Base-by-base conservation (phyloP, 1,140 invertebrate species). In the Lucilia sericata region DNA sequence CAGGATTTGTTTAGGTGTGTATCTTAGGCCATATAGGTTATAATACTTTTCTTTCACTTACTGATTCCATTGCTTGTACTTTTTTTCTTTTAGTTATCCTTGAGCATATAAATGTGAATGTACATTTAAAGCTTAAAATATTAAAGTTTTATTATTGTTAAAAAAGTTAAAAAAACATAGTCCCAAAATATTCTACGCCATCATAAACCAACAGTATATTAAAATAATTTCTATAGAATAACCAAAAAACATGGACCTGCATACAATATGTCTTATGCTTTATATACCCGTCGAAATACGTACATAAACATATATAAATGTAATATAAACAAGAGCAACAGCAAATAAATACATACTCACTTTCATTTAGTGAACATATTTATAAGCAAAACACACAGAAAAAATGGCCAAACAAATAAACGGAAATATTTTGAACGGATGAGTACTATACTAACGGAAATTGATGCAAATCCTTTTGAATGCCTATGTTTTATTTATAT, bases 361-460 rank as follows among this genome's bases (percentile, higher is more conserved):
- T 14, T 12, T 17, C 13, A 60, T 60, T 60, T 12, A 60, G n/a
- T n/a, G n/a, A 60, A 60, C 7, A 7, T 17, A 60, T n/a, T 14
- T 2, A 17, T n/a, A 60, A 60, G 65, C 9, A 70, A 70, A 70
- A 70, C 19, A 70, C 19, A 12, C 7, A n/a, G 9, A 70, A 19
- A 21, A 49, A 80, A n/a, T 80, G 76, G 76, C 42, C 76, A 19
- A 80, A 80, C 76, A 80, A 51, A 80, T 80, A 80, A 80, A 80
- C 76, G 76, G 76, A 80, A 80, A 80, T 80, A 80, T 80, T 80
- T 80, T 80, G 76, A 80, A 80, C 76, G 76, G 76, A 80, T 80
- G 76, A 80, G 76, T 80, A 51, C 42, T 25, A 49, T 49, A 49
- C 76, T 80, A 80, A 80, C 76, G 76, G 76, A 80, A 80, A 80